Conservation (phyloP, 2,888 invertebrate species). For the Falcaria lacertinaria region DNA sequence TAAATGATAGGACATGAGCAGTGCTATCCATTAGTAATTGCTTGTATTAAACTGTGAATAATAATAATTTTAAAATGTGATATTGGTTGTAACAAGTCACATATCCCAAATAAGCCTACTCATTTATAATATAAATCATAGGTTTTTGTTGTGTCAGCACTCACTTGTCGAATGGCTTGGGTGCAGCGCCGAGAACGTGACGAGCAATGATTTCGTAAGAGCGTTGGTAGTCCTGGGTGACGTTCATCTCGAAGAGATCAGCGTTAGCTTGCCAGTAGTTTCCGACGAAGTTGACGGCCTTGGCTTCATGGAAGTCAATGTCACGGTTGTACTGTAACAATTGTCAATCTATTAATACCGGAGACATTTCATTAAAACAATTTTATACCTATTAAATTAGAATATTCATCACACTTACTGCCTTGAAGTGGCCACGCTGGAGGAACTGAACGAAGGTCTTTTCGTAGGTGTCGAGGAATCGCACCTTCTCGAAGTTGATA, state of each 20-base stretch:
- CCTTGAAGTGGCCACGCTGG: slow-evolving; percentile 79
- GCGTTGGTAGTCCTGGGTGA: slow-evolving; percentile 55
- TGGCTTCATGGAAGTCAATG: slow-evolving; percentile 46
- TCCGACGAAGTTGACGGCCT: slow-evolving; percentile 76
- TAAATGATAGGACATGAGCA: no score
- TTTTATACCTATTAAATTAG: no score
- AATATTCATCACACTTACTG: slow-evolving; percentile 59
- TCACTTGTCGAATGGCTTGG: slow-evolving; percentile 40
- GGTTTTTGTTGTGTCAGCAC: slow-evolving; percentile 13
- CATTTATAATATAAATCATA: no score
- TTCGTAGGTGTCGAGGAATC: slow-evolving; percentile 81
- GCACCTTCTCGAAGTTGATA: slow-evolving; percentile 62
- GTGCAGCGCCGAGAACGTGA: slow-evolving; percentile 53
- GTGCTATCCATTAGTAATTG: no score
- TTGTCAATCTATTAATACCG: not conserved
- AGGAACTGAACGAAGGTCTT: slow-evolving; percentile 71
- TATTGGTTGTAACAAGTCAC: no score
- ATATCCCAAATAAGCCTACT: no score
- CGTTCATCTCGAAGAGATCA: slow-evolving; percentile 58
- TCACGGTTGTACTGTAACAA: slow-evolving; percentile 52
- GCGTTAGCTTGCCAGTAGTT: slow-evolving; percentile 79
- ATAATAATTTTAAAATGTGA: no score
- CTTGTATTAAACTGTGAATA: no score
- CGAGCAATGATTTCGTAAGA: slow-evolving; percentile 81
- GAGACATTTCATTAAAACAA: no score